These are phyloP conservation scores for Acanthornis magna DNA, from an alignment of 2,797 vertebrate species.

Conservation along the genomic window DNA sequence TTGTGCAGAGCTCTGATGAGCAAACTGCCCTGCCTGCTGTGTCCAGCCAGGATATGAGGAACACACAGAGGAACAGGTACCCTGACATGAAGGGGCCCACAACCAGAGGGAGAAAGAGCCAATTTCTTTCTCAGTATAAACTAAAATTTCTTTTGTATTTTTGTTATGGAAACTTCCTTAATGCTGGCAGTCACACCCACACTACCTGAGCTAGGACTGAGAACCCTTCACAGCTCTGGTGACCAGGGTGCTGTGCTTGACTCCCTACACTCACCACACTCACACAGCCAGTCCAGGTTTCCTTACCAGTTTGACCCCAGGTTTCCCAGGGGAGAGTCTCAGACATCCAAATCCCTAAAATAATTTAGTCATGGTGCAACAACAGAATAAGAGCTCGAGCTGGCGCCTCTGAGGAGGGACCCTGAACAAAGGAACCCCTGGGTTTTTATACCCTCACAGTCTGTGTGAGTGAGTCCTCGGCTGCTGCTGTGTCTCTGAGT, in stretches of 20 bases:
- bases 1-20: neutral
- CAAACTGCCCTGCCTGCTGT: neutral
- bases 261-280: neutral
- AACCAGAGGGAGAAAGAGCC: neutral
- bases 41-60: neutral
- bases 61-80: neutral
- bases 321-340: neutral
- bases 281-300: neutral
- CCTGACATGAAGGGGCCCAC: neutral
- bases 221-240: rapidly evolving
- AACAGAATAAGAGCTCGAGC: rapidly evolving
- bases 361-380: neutral
- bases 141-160: neutral
- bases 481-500: neutral
- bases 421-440: neutral
- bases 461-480: neutral
- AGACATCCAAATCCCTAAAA: neutral
- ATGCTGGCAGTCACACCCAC: too few species aligned
- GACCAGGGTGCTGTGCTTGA: neutral
- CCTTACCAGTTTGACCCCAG: rapidly evolving
- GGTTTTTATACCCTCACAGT: neutral
- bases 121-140: neutral
- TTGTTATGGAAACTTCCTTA: neutral
- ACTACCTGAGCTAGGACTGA: neutral
- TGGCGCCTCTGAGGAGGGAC: neutral